phyloP scores from a whole-genome alignment of 2,113 vertebrate species.

The Gymnocephalus cernua region DNA sequence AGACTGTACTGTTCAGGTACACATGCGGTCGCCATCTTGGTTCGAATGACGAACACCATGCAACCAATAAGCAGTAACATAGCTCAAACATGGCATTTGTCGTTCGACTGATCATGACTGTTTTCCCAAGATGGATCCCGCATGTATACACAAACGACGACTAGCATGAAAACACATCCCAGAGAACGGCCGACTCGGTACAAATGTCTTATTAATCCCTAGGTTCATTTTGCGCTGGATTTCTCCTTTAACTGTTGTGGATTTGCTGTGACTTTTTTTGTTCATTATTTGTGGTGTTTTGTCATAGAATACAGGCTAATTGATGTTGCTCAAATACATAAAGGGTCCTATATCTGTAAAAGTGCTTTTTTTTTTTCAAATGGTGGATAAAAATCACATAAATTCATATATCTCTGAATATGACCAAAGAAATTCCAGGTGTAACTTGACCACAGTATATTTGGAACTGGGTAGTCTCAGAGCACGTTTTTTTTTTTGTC shows the following conservation, averaged over 20 bases:
- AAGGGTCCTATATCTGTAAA: neutral
- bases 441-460: neutral
- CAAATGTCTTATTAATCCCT: too few relatives aligned
- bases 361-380: neutral
- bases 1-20: too few relatives aligned
- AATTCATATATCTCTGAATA: neutral
- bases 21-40: too few relatives aligned
- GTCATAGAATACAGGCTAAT: neutral
- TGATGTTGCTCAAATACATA: neutral
- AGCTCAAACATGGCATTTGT: too few relatives aligned
- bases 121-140: too few relatives aligned
- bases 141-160: too few relatives aligned
- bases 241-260: neutral
- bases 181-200: too few relatives aligned
- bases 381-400: neutral
- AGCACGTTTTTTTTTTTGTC: neutral
- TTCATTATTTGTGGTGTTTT: neutral
- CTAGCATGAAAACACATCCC: too few relatives aligned
- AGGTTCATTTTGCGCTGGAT: too few relatives aligned
- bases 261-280: neutral
- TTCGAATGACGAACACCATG: too few relatives aligned
- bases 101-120: too few relatives aligned
- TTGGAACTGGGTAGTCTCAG: neutral
- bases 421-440: neutral
- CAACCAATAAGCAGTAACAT: too few relatives aligned